A percentile compares a stretch with the other conserved stretches of the same genome.
Conservation (phyloP, 1,140 invertebrate genomes). For the Tetramorium parvispinum region DNA sequence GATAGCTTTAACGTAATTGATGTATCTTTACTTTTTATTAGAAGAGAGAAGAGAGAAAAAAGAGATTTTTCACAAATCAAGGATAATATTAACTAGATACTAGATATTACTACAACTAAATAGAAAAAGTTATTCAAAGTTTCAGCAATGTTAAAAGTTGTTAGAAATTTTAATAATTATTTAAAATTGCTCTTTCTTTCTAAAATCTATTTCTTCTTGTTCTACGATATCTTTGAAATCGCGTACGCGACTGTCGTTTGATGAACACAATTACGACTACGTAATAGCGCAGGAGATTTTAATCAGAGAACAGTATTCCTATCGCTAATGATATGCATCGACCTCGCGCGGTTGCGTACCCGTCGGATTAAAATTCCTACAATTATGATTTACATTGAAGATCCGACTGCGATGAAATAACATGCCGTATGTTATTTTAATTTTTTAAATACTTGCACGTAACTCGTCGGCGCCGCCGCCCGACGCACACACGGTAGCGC, state of each 20-base stretch:
- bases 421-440: slow-evolving; percentile 15
- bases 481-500: background rate
- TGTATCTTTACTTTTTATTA: background rate
- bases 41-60: background rate
- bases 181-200: background rate
- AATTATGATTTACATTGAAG: slow-evolving; percentile 49
- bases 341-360: background rate
- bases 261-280: slow-evolving; percentile 32
- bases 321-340: slow-evolving; percentile 50
- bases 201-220: background rate
- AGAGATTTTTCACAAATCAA: background rate
- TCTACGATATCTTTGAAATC: background rate
- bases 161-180: slow-evolving; percentile 5
- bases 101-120: background rate
- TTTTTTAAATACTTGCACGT: slow-evolving; percentile 6
- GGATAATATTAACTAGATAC: background rate
- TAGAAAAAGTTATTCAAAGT: background rate
- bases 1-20: background rate
- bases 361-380: slow-evolving; percentile 43
- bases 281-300: slow-evolving; percentile 43
- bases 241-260: background rate
- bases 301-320: slow-evolving; percentile 36
- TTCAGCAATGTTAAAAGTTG: background rate
- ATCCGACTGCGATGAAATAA: slow-evolving; percentile 25
- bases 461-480: background rate